Percentiles rank a stretch among this genome's conserved stretches.
Conservation (phyloP, 2,888 invertebrate genomes). For the Miltochrista miniata region DNA sequence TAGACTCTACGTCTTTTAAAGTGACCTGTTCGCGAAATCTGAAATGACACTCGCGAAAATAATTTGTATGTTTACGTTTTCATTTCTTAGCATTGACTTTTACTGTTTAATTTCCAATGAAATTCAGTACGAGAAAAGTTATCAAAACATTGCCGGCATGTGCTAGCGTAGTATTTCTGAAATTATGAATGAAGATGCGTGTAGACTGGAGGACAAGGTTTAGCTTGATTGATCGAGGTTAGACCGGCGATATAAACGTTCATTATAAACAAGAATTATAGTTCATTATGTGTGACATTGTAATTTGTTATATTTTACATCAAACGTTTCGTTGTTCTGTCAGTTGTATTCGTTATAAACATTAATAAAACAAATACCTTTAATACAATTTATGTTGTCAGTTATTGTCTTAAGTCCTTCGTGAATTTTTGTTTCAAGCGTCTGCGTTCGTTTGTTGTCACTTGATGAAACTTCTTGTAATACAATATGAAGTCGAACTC, state of each 20-base stretch:
- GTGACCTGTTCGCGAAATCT: conserved; percentile 17
- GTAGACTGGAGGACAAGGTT: conserved; percentile 34
- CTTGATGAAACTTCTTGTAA: too few species aligned
- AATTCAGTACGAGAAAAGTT: conserved; percentile 16
- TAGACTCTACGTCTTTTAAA: conserved; percentile 20
- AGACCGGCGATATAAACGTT: conserved; percentile 14
- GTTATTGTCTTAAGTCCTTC: conserved; percentile 18
- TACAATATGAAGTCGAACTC: too few species aligned
- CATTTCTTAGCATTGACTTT: conserved; percentile 10
- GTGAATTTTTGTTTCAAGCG: conserved; percentile 12
- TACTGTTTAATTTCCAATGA: conserved; percentile 21
- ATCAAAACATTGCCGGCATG: conserved; percentile 18
- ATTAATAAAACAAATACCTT: conserved; percentile 13
- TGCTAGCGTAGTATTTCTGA: conserved; percentile 12
- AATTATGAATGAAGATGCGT: conserved; percentile 35
- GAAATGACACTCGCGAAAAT: conserved; percentile 17
- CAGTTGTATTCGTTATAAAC: conserved; percentile 15
- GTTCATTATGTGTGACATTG: conserved; percentile 28
- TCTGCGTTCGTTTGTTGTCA: too few species aligned
- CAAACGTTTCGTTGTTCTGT: conserved; percentile 31
- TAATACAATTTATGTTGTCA: conserved; percentile 10
- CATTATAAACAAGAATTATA: conserved; percentile 32
- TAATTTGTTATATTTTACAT: conserved; percentile 30
- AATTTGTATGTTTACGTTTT: conserved; percentile 1
- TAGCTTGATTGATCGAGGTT: conserved; percentile 35